Base-by-base conservation (phyloP, 2,888 invertebrate genomes). In the Digitonthophagus gazella region DNA sequence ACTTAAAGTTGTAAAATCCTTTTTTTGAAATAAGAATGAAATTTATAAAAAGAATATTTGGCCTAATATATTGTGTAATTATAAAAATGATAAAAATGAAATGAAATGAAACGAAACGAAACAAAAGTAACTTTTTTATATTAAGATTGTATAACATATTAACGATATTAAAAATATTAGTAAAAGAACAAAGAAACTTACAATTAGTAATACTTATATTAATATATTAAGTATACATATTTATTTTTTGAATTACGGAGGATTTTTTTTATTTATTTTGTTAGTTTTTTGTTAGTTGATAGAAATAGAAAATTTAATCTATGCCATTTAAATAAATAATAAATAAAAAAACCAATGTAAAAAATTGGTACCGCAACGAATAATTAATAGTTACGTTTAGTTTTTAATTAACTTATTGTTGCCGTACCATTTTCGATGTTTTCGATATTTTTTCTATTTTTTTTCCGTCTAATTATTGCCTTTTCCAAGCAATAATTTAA, bases 41-140 rank as follows among this genome's bases (percentile, higher is more conserved):
- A 44, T 3, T 44, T 44, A 44, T 8, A 44, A 44, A 44, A 44
- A 44, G 11, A 44, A 44, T 73, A 76, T 75, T 76, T 78, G 78
- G 77, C 78, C 78, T 79, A 69, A 79, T 78, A 79, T 79, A 76
- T 44, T 44, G 28, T 77, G 77, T 77, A 75, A 72, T 74, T 70
- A 75, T 64, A 77, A 76, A 77, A 77, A 76, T 75, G 76, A 74
- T 75, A 75, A 67, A 15, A 19, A 20, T 15, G 44, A 66, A 44
- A 8, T 54, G 54, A 44, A 19, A 54, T 16, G 11, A 56, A 22
- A 19, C 14, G 20, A 67, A 22, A 20, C 67, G 63, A 67, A 67
- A 68, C 65, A 44, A 44, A 44, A 44, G 28, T 44, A 44, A 44
- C 6, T 44, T 44, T 44, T 44, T 44, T 44, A 44, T 44, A 44